Conservation (phyloP, 2,888 invertebrate genomes). For the Petrolisthes cinctipes region DNA sequence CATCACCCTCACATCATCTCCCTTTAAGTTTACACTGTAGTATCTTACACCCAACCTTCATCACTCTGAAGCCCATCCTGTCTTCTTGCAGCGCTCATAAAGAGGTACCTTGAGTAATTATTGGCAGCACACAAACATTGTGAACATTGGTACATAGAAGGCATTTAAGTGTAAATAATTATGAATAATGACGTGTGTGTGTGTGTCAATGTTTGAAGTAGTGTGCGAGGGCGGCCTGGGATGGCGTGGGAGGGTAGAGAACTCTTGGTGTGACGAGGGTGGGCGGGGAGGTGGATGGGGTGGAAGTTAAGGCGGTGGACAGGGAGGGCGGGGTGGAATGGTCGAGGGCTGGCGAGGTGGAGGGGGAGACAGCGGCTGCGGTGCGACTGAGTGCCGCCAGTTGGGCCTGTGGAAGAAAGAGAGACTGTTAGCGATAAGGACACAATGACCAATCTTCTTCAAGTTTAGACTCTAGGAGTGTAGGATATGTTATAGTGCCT, state of each 20-base stretch:
- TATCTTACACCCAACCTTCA: no score
- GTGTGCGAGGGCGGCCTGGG: conserved; percentile 49
- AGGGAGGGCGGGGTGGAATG: conserved; percentile 25
- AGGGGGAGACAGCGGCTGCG: conserved; percentile 41
- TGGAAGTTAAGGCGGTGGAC: conserved; percentile 1
- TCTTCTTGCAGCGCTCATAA: no score
- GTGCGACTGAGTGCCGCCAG: conserved; percentile 44
- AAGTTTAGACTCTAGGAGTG: no score
- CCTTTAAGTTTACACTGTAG: no score
- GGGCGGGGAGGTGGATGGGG: conserved; percentile 39
- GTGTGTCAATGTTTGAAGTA: conserved; percentile 45
- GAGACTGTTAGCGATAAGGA: neutral
- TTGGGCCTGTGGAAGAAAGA: conserved; percentile 26
- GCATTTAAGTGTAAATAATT: no score
- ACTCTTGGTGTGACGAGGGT: conserved; percentile 52
- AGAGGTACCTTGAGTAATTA: no score
- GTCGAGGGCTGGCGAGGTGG: conserved; percentile 13
- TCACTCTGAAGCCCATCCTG: no score
- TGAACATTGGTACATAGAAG: no score
- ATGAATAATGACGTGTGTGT: neutral
- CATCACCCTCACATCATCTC: no score
- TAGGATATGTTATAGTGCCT: no score
- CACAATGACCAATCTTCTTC: neutral
- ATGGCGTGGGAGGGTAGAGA: conserved; percentile 47
- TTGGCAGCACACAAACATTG: no score